Evolutionary conservation across 2,113 vertebrate species (phyloP), one percentile per base, ranked within the genome.

Genomic region (Pygathrix nemaeus): DNA sequence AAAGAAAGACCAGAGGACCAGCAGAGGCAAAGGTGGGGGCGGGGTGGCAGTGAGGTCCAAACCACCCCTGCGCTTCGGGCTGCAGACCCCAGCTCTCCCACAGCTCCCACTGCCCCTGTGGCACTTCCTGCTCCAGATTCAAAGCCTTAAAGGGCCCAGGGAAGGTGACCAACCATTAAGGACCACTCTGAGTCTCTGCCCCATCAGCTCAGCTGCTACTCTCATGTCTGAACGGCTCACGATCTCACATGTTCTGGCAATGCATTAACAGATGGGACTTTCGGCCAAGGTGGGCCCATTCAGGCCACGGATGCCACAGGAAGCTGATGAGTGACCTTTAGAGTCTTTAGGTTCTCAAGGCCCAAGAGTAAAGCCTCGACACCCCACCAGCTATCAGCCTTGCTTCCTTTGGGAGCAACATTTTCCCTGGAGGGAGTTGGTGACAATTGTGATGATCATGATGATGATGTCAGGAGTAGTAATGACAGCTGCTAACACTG

Each of bases 21-120:
- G 68, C 1, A 38, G 6, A 6, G 59, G 57, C 18, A 30, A 57
- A 79, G 61, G 25, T 13, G 18, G 40, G 9, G 30, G 30, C 0
- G 0, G 20, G 23, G 38, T 1, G 1, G 64, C 27, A 32, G 64
- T 0, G n/a, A 40, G 30, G 18, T 25, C 57, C 57, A 50, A 20
- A 57, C 9, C 25, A 27, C 23, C 59, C 59, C 5, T 48, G 40
- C 6, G 25, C 16, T 40, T 45, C 38, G 9, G 32, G 86, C 35
- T 48, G 27, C 2, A 6, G 82, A 43, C 79, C 25, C 10, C 17
- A 40, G 52, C 40, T 40, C 6, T 11, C 70, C 81, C 21, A n/a
- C 25, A 0, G 6, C 0, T 25, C 18, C 14, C 0, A 7, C 2
- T 23, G 40, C 32, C 48, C 52, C 57, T 48, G 2, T 6, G 7